These are phyloP conservation scores for Anthoscopus minutus DNA, from an alignment of 2,113 vertebrate genomes.

Conservation along the genomic window DNA sequence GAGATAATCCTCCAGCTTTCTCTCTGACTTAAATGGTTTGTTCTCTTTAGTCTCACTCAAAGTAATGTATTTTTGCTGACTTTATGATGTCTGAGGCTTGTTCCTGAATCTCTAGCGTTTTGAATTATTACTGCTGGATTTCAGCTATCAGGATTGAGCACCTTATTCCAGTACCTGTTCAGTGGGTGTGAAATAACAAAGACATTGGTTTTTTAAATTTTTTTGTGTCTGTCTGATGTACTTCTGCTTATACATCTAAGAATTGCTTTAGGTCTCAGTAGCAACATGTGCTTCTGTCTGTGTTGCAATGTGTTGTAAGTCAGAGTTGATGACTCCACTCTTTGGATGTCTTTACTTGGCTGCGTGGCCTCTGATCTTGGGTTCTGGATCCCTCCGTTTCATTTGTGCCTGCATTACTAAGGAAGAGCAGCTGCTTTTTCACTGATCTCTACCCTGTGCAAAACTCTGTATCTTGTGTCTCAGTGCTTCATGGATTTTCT, in stretches of 20 bases:
- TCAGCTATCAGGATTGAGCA: not conserved
- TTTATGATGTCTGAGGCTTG: not conserved
- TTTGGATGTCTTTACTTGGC: not conserved
- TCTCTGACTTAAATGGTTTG: not conserved
- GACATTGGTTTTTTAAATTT: too few relatives aligned
- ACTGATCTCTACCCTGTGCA: not conserved
- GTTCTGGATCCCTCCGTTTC: not conserved
- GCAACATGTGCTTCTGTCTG: not conserved
- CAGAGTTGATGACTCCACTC: not conserved
- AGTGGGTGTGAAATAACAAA: not conserved
- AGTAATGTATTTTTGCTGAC: not conserved
- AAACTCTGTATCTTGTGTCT: not conserved
- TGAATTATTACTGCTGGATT: not conserved
- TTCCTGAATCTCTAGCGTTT: not conserved
- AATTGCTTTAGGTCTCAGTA: not conserved
- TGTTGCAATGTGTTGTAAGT: not conserved
- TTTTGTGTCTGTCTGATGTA: not conserved
- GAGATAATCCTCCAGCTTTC: not conserved
- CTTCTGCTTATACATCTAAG: not conserved
- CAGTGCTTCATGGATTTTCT: not conserved
- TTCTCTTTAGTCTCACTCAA: not conserved
- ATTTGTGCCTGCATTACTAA: not conserved
- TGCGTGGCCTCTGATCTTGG: not conserved
- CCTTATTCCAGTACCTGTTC: not conserved
- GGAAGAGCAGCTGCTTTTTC: not conserved